phyloP scores from a whole-genome alignment of 2,113 vertebrate species.

The Rutilus rutilus region DNA sequence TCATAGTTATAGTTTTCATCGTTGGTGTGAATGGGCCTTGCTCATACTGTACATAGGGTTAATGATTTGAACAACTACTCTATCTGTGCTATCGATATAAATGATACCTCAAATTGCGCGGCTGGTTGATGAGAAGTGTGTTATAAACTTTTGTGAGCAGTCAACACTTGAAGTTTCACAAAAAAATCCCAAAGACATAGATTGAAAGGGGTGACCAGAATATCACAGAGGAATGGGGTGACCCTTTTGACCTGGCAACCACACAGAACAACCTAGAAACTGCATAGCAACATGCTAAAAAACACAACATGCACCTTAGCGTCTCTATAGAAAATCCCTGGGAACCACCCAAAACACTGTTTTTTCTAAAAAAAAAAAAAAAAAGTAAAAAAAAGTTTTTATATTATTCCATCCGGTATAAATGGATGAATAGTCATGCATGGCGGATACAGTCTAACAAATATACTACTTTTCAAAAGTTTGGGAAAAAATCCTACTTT shows the following conservation, averaged over 20 bases:
- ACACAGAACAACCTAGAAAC: neutral
- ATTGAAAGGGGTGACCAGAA: neutral
- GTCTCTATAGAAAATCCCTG: neutral
- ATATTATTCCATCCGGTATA: neutral
- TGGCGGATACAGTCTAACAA: conserved; percentile 8
- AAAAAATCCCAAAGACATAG: neutral
- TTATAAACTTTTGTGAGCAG: neutral
- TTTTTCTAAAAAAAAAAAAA: neutral
- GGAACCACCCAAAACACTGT: neutral
- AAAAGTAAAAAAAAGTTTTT: neutral
- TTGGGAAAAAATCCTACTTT: neutral
- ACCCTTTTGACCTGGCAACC: neutral
- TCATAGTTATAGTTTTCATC: neutral
- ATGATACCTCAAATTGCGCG: neutral
- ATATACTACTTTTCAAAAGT: neutral
- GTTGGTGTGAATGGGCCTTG: neutral
- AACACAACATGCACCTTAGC: neutral
- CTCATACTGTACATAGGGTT: neutral
- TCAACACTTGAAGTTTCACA: neutral
- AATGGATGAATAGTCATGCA: neutral
- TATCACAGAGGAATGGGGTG: neutral
- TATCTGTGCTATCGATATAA: neutral
- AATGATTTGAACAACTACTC: neutral
- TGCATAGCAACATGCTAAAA: neutral
- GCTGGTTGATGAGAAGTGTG: neutral